phyloP scores from a whole-genome alignment of 2,888 invertebrate genomes.

The Eustalomyia histrio region DNA sequence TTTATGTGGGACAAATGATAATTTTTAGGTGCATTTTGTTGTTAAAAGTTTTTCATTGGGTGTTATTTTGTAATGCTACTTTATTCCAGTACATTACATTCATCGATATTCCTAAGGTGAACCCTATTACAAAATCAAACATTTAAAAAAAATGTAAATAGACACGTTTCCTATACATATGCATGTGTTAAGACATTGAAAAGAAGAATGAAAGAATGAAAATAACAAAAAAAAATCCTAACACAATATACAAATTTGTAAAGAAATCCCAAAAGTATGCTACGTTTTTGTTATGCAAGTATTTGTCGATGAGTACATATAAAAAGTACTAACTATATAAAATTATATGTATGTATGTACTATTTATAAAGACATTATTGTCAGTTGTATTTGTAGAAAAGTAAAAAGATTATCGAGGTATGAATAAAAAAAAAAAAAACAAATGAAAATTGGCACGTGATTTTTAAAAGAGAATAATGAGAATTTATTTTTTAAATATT shows the following conservation, averaged over 20 bases:
- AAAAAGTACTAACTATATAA: conserved; percentile 33
- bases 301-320: conserved; percentile 44
- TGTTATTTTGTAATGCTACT: too few species aligned
- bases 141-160: background rate
- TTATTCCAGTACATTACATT: too few species aligned
- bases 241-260: conserved; percentile 30
- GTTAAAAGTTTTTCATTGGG: too few species aligned
- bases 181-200: conserved; percentile 15
- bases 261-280: conserved; percentile 58
- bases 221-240: background rate
- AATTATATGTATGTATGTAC: conserved; percentile 29
- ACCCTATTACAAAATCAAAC: conserved; percentile 6
- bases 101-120: too few species aligned
- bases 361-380: conserved; percentile 47
- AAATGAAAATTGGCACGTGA: background rate
- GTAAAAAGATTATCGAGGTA: background rate
- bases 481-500: background rate
- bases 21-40: too few species aligned
- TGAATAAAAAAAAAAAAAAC: background rate
- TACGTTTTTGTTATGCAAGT: conserved; percentile 36
- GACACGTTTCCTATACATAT: conserved; percentile 1
- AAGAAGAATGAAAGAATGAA: background rate
- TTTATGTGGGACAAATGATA: too few species aligned
- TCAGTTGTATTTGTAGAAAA: conserved; percentile 3
- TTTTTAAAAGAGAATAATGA: background rate